Conservation (phyloP, 2,888 invertebrate species). For the Sepioteuthis lessoniana region DNA sequence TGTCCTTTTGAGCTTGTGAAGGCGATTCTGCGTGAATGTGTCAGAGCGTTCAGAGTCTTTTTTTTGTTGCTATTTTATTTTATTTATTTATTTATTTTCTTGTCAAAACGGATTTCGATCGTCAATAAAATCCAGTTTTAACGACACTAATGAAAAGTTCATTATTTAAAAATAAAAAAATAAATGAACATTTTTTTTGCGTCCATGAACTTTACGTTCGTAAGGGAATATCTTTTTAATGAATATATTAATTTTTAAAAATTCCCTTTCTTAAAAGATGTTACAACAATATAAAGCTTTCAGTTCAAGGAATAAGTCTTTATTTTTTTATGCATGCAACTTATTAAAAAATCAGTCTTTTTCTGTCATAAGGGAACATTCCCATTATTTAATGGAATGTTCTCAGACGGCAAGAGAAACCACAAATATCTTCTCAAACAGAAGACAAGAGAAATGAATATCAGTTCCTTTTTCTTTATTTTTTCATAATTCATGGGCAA, state of each 20-base stretch:
- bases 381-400: background rate
- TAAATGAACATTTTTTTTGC: too few relatives aligned
- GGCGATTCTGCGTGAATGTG: background rate
- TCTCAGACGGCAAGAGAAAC: background rate
- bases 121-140: background rate
- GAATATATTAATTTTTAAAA: too few relatives aligned
- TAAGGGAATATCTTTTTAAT: too few relatives aligned
- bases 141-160: background rate
- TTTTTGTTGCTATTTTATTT: background rate
- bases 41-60: background rate
- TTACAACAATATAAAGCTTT: too few relatives aligned
- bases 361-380: background rate
- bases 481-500: background rate
- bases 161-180: background rate
- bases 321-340: background rate
- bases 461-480: background rate
- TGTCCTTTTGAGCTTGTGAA: too few relatives aligned
- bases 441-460: background rate
- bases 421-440: background rate
- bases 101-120: background rate
- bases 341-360: background rate
- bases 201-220: too few relatives aligned
- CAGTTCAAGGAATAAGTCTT: background rate
- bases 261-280: too few relatives aligned
- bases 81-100: too few relatives aligned